Percentiles rank a stretch among this genome's conserved stretches.
phyloP scores from a whole-genome alignment of 2,113 vertebrate species.

The Triplophysa siluroides region DNA sequence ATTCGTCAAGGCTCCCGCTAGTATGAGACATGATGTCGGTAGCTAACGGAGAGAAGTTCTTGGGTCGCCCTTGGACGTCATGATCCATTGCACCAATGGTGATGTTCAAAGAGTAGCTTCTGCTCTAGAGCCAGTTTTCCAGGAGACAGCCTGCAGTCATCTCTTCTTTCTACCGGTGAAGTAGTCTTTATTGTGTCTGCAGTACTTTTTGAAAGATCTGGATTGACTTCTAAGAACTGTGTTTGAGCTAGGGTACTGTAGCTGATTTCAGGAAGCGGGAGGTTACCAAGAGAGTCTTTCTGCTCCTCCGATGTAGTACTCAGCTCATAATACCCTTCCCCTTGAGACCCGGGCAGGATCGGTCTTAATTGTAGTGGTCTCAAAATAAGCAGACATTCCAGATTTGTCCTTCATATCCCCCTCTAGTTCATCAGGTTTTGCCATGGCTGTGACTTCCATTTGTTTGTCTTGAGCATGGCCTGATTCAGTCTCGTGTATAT shows the following conservation, averaged over 20 bases:
- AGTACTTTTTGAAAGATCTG: conserved; percentile 75
- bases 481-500: conserved; percentile 36
- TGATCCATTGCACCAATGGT: conserved; percentile 90
- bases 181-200: conserved; percentile 77
- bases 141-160: conserved; percentile 87
- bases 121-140: conserved; percentile 97
- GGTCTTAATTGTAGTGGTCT: conserved; percentile 89
- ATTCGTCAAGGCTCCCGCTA: conserved; percentile 93
- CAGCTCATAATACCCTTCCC: conserved; percentile 94
- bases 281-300: conserved; percentile 36
- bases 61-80: conserved; percentile 84
- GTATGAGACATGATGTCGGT: conserved; percentile 95
- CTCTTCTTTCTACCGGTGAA: conserved; percentile 82
- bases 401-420: conserved; percentile 83
- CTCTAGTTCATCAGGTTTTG: conserved; percentile 58
- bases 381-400: conserved; percentile 98
- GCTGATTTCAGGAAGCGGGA: conserved; percentile 75
- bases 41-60: conserved; percentile 90
- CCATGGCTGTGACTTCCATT: conserved; percentile 39
- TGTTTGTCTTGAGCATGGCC: conserved; percentile 41
- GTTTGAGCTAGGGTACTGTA: conserved; percentile 84
- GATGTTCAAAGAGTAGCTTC: conserved; percentile 95
- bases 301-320: conserved; percentile 84
- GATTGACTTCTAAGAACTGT: conserved; percentile 68
- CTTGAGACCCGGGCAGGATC: conserved; percentile 71